Percentiles rank a stretch among this genome's conserved stretches.
These are phyloP conservation scores for Zhuqinia jingwanae DNA, from an alignment of 2,888 invertebrate species.

Conservation along the genomic window DNA sequence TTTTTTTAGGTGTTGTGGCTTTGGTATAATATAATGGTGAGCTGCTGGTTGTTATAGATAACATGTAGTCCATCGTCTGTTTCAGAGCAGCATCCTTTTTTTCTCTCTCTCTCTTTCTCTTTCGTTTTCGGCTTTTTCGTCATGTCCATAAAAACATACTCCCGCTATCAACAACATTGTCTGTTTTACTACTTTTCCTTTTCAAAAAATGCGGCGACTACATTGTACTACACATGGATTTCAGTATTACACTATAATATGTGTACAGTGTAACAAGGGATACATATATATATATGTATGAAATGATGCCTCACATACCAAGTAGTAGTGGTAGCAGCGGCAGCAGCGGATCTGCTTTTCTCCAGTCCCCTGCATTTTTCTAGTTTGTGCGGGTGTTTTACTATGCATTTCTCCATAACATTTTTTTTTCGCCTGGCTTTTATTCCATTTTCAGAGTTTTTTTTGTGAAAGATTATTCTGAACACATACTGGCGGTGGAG, in stretches of 20 bases:
- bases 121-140: conserved; percentile 32
- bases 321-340: background rate
- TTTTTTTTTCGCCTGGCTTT: conserved; percentile 14
- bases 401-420: conserved; percentile 27
- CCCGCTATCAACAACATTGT: background rate
- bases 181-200: background rate
- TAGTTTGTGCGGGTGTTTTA: conserved; percentile 2
- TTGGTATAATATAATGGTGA: background rate
- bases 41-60: background rate
- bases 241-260: no score
- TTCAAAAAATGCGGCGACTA: background rate
- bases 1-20: background rate
- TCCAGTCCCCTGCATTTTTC: conserved; percentile 17
- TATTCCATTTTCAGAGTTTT: conserved; percentile 41
- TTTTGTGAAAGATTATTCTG: conserved; percentile 25
- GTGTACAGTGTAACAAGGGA: background rate
- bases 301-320: conserved; percentile 30
- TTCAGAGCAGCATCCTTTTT: background rate
- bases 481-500: background rate
- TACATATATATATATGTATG: background rate
- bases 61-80: background rate
- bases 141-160: conserved; percentile 43
- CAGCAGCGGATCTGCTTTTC: conserved; percentile 33
- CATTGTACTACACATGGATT: background rate
- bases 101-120: background rate